Evolutionary conservation across 2,113 vertebrate genomes (phyloP).

Genomic region (Phylloscopus trochilus): DNA sequence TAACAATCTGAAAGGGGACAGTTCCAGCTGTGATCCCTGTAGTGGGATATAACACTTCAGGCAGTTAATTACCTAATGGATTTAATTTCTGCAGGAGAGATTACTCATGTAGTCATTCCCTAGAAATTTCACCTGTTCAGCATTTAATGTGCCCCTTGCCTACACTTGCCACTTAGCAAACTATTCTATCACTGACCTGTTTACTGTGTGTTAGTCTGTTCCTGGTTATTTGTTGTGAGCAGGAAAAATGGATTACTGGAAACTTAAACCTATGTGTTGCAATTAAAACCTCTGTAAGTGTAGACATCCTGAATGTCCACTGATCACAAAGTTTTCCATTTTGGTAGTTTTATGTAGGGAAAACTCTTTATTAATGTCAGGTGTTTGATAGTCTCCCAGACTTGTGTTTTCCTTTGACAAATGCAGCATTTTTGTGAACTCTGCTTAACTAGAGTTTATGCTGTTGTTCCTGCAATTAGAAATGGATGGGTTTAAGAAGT

Average conservation of each 20-base stretch:
- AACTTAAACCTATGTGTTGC: not conserved
- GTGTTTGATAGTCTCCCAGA: not conserved
- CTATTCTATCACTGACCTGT: not conserved
- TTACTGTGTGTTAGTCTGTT: not conserved
- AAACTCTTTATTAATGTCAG: not conserved
- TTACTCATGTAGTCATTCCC: not conserved
- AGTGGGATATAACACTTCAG: not conserved
- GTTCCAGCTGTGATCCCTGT: not conserved
- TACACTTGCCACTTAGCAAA: not conserved
- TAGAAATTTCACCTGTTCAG: not conserved
- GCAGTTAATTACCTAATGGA: not conserved
- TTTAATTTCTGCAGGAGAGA: constrained; percentile 5
- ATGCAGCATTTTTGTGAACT: not conserved
- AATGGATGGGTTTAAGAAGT: not conserved
- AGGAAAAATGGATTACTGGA: not conserved
- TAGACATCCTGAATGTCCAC: not conserved
- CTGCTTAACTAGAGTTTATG: not conserved
- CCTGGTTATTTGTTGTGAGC: not conserved
- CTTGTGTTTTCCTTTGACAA: not conserved
- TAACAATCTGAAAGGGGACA: not conserved
- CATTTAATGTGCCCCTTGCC: not conserved
- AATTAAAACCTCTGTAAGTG: not conserved
- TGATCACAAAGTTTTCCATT: not conserved
- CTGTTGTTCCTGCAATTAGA: not conserved
- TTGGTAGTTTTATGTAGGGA: not conserved